Conservation (phyloP, 2,888 invertebrate genomes). For the Notodonta ziczac region DNA sequence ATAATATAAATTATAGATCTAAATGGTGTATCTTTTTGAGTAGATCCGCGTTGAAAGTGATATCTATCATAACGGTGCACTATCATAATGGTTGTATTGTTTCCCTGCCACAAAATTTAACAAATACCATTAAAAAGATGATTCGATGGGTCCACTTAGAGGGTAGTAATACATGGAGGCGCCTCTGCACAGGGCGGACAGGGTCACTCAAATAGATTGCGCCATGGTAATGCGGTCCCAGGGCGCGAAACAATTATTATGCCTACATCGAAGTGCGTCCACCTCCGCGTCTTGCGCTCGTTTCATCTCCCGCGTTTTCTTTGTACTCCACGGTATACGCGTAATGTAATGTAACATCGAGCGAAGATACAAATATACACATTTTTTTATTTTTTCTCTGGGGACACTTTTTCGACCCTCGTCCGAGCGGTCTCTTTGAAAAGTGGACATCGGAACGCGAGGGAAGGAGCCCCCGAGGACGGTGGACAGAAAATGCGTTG, state of each 20-base stretch:
- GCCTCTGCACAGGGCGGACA: constrained; percentile 50
- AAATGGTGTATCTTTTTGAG: too few species aligned
- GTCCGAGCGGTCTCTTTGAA: constrained; percentile 85
- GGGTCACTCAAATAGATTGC: constrained; percentile 80
- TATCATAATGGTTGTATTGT: too few species aligned
- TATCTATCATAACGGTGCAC: too few species aligned
- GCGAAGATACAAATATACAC: constrained; percentile 77
- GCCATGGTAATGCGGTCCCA: constrained; percentile 72
- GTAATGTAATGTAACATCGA: constrained; percentile 71
- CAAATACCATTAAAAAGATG: background rate
- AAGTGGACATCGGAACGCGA: constrained; percentile 85
- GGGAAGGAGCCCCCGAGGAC: constrained; percentile 84
- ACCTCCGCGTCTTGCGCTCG: constrained; percentile 53
- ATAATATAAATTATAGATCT: too few species aligned
- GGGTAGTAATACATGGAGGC: constrained; percentile 35
- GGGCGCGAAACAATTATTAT: constrained; percentile 79
- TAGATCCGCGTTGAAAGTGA: too few species aligned
- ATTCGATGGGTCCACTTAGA: background rate
- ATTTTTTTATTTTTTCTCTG: constrained; percentile 83
- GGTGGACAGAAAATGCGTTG: constrained; percentile 83
- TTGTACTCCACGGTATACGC: constrained; percentile 74
- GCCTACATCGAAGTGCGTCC: constrained; percentile 65
- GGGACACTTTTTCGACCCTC: constrained; percentile 85
- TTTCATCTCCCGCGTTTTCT: constrained; percentile 65
- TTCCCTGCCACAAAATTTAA: background rate